Evolutionary conservation across 2,797 vertebrate species (phyloP), one percentile per base, ranked within the genome.

Genomic region (Macrochelys suwanniensis): DNA sequence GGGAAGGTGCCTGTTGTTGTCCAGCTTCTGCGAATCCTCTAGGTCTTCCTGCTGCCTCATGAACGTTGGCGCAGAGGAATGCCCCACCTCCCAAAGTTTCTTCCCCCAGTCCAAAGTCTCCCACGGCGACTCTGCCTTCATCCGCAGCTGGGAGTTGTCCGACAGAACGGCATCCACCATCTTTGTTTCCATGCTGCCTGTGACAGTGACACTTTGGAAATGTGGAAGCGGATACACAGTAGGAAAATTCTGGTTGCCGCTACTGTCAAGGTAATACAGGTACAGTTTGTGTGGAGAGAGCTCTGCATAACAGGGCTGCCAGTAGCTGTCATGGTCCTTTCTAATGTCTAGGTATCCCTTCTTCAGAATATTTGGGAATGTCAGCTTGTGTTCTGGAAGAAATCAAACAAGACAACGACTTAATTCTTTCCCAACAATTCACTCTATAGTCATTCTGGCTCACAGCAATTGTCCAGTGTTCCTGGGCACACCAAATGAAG

Each of bases 31-130:
- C 33, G 96, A 94, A 87, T 98, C 98, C 37, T 94, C 97, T 81
- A 98, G 95, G 85, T 98, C 98, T 10, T 98, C 98, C 37, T 97
- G 98, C 82, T 97, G 98, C 19, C 77, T 97, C 15, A 94, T 87
- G 42, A 97, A 97, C 89, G 97, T 97, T 74, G 98, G 98, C 42
- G 93, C 49, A 0, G 99, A 97, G 1, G 98, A 98, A 57, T 98
- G 98, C 49, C 99, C 99, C 0, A 97, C 98, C 92, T 99, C 99
- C 99, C 99, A 99, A 51, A 99, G 98, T 86, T 99, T 98, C 94
- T 98, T 98, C 2, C 98, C 98, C 99, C 99, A 99, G 94, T 99
- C 99, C 97, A 99, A 94, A 47, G 99, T 99, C 94, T 99, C 99
- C 99, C 99, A 99, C 0, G 99, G 98, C 80, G 98, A 99, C 95